These are phyloP conservation scores for Microtus ochrogaster DNA, from an alignment of 2,113 vertebrate species.

Conservation along the genomic window DNA sequence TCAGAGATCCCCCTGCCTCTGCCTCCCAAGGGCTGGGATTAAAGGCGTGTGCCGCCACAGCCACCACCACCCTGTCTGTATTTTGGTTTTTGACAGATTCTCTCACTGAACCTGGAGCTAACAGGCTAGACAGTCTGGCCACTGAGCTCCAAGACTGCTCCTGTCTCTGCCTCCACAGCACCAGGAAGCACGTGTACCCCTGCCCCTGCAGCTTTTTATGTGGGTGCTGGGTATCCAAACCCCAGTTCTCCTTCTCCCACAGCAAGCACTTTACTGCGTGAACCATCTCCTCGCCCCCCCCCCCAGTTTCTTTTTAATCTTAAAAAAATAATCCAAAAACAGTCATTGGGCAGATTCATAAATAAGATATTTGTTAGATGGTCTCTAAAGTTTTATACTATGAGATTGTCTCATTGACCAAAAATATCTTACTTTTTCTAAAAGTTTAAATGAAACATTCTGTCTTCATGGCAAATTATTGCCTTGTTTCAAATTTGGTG, in stretches of 20 bases:
- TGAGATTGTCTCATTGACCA: not conserved
- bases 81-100: not conserved
- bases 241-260: not conserved
- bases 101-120: not conserved
- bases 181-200: not conserved
- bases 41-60: rapidly evolving
- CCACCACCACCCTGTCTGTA: too few relatives aligned
- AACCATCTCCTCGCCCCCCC: not conserved
- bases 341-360: not conserved
- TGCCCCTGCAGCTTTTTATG: not conserved
- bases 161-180: not conserved
- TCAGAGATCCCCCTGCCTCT: too few relatives aligned
- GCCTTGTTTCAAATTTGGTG: not conserved
- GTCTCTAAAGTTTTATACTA: not conserved
- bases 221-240: not conserved
- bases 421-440: not conserved
- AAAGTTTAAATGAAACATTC: not conserved
- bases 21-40: too few relatives aligned
- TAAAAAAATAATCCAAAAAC: not conserved
- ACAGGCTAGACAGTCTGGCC: not conserved
- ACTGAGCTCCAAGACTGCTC: not conserved
- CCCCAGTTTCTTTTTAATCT: not conserved
- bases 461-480: not conserved
- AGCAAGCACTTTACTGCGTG: not conserved
- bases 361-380: not conserved